A percentile compares a stretch with the other conserved stretches of the same genome.
Conservation (phyloP, 2,797 vertebrate genomes). For the Denticeps clupeoides region DNA sequence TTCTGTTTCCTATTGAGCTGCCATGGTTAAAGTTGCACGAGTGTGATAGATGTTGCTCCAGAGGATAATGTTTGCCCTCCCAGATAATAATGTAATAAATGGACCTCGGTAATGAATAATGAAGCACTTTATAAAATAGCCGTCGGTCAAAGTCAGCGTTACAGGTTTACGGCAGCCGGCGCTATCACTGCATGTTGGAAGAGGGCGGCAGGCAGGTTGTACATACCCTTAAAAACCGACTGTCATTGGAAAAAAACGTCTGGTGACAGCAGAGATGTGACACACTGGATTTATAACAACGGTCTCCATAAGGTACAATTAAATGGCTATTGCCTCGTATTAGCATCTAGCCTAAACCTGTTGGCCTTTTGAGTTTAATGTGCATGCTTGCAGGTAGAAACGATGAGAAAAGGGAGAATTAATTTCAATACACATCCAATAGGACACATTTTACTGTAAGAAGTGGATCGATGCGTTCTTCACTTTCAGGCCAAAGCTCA, state of each 20-base stretch:
- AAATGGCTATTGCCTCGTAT: conserved; percentile 30
- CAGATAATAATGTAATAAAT: no score
- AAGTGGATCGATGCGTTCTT: conserved; percentile 47
- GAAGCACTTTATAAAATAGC: conserved; percentile 51
- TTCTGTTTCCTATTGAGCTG: no score
- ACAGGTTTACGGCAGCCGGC: not conserved
- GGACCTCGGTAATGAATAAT: conserved; percentile 27
- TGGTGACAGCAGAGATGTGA: conserved; percentile 44
- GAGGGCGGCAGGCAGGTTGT: conserved; percentile 12
- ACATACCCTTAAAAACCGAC: conserved; percentile 37
- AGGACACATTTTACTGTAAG: conserved; percentile 19
- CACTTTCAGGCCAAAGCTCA: conserved; percentile 29
- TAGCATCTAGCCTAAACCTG: conserved; percentile 27
- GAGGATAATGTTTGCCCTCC: no score
- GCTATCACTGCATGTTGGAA: not conserved
- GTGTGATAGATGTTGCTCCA: no score
- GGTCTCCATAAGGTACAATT: conserved; percentile 42
- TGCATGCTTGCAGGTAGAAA: not conserved
- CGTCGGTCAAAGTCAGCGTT: conserved; percentile 21
- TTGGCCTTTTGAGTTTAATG: conserved; percentile 9
- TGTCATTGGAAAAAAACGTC: conserved; percentile 34
- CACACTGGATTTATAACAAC: conserved; percentile 42
- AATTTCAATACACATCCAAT: not conserved
- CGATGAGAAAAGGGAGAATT: conserved; percentile 18
- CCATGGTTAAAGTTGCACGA: no score